Percentiles rank a stretch among this genome's conserved stretches.
phyloP scores from a whole-genome alignment of 1,140 invertebrate genomes.

The Zaprionus nigranus region DNA sequence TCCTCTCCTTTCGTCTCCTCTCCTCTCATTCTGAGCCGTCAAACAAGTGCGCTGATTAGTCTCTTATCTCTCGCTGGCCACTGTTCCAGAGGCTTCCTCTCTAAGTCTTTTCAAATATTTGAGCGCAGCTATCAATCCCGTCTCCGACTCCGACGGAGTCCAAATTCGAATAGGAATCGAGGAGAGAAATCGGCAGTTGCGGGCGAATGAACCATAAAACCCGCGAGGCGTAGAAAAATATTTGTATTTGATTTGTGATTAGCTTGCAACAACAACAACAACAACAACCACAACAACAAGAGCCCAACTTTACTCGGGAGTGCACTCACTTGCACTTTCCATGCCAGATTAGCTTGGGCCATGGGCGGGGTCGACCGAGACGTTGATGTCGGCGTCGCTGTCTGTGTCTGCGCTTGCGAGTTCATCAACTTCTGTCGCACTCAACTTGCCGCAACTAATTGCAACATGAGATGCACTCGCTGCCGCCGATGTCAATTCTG shows the following conservation, averaged over 20 bases:
- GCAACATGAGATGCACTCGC: constrained; percentile 69
- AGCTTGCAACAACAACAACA: constrained; percentile 49
- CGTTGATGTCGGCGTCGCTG: background rate
- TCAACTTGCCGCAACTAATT: constrained; percentile 73
- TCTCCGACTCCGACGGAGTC: background rate
- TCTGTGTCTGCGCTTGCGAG: constrained; percentile 41
- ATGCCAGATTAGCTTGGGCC: constrained; percentile 38
- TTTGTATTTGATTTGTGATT: constrained; percentile 81
- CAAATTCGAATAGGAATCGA: constrained; percentile 13
- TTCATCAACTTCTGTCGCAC: constrained; percentile 65
- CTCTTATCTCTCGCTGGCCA: constrained; percentile 46
- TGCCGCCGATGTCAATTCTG: constrained; percentile 58
- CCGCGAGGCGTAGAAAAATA: constrained; percentile 65
- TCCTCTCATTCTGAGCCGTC: background rate
- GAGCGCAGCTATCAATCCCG: constrained; percentile 52
- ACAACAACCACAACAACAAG: no score
- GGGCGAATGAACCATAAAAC: constrained; percentile 70
- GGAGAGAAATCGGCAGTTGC: background rate
- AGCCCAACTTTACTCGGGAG: no score
- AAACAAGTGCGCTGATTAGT: constrained; percentile 68
- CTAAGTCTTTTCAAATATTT: constrained; percentile 66
- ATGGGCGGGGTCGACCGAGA: background rate
- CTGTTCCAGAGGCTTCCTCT: constrained; percentile 35
- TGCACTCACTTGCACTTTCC: constrained; percentile 79
- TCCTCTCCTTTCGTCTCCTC: no score